phyloP scores from a whole-genome alignment of 2,888 invertebrate genomes.

The Papilio gigon region DNA sequence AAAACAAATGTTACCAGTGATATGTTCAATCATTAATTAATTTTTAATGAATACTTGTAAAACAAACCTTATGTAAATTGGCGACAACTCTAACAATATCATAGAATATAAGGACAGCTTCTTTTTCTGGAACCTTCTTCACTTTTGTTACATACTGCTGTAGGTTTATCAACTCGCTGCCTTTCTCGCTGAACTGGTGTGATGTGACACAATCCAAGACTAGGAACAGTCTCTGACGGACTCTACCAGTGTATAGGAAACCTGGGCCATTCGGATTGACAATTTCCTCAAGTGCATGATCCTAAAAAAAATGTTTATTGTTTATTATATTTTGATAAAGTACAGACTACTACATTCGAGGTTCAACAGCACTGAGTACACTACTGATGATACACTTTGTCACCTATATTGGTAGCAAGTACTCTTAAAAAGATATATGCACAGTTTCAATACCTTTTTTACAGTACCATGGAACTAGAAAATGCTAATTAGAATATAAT shows the following conservation, averaged over 20 bases:
- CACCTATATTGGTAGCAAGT: too few relatives aligned
- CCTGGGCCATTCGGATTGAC: constrained; percentile 75
- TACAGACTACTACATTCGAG: too few relatives aligned
- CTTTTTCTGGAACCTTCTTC: constrained; percentile 87
- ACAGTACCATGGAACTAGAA: too few relatives aligned
- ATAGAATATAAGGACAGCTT: constrained; percentile 88
- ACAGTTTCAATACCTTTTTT: too few relatives aligned
- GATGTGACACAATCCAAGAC: constrained; percentile 88
- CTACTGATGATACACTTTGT: too few relatives aligned
- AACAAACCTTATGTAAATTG: constrained; percentile 86
- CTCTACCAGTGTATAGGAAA: constrained; percentile 81
- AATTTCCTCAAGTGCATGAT: constrained; percentile 85
- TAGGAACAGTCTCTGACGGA: constrained; percentile 84
- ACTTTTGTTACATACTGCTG: constrained; percentile 90
- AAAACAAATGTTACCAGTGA: too few relatives aligned
- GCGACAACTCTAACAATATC: constrained; percentile 88
- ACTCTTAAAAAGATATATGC: too few relatives aligned
- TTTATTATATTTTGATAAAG: neutral
- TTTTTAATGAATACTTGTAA: too few relatives aligned
- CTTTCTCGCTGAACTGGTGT: constrained; percentile 84
- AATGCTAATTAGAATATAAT: too few relatives aligned
- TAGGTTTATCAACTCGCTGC: constrained; percentile 84
- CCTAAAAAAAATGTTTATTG: constrained; percentile 73
- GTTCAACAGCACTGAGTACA: too few relatives aligned
- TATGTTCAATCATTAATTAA: too few relatives aligned